Base-by-base conservation (phyloP, 1,140 invertebrate genomes). In the Apis cerana region DNA sequence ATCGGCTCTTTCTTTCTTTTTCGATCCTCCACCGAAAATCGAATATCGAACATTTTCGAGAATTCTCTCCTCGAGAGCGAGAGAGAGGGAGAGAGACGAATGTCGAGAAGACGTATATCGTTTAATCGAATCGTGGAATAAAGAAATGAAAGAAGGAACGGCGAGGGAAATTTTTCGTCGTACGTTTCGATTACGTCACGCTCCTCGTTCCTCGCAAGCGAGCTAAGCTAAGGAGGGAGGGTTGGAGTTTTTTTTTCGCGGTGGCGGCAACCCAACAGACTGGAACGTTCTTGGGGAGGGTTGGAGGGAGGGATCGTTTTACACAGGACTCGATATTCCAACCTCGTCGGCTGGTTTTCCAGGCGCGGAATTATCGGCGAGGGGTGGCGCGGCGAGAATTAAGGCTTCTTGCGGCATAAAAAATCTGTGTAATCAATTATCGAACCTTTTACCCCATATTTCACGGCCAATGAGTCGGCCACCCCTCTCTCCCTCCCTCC, bases 371-470 rank as follows among this genome's bases (percentile, higher is more conserved):
- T 92, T 92, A 93, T 92, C 89, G 33, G 33, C 33, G 91, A 85
- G 88, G 89, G 89, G 90, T 89, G 90, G 88, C 81, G 89, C 87
- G 91, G 89, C 89, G 91, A 92, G 91, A 93, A 94, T 94, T 93
- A 93, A 94, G 91, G 92, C 90, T 91, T 92, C 91, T 94, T 93
- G 92, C 90, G 93, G 93, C 91, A 93, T 93, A 93, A 93, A 93
- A 94, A 94, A 93, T 94, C 93, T 92, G 93, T 93, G 93, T 93
- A 94, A 94, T 94, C 93, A 94, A 93, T 94, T 94, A 93, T 93
- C 92, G 93, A 94, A 93, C 91, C 92, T 93, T 93, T 93, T 93
- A 92, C 91, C 90, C 91, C 90, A 93, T 93, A 93, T 94, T 93
- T 94, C 92, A 93, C 90, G 92, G 93, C 90, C 92, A 93, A 94